Evolutionary conservation across 1,140 invertebrate species (phyloP), one percentile per base, ranked within the genome.

Genomic region (Zaprionus camerounensis): DNA sequence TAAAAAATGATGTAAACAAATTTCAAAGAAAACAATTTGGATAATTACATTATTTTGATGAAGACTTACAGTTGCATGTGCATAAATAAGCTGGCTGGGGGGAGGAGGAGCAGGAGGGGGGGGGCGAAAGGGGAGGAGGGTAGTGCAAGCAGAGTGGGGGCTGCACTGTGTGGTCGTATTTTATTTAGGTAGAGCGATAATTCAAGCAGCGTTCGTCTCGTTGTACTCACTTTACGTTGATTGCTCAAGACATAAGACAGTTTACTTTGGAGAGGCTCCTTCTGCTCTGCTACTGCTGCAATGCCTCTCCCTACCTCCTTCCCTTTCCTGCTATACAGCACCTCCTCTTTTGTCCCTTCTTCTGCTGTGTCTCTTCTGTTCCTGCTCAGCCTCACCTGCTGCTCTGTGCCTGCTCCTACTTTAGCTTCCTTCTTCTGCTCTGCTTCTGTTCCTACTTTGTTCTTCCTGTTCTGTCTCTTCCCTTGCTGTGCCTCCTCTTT

Each of bases 21-120:
- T 88, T 88, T 90, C 85, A 90, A 90, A 81, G 85, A 90, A 90
- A 90, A 90, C 85, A 88, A 88, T 88, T 90, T 88, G 78, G 81
- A 90, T 88, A 88, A 88, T 88, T 91, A 85, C 86, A 88, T 88
- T 90, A 88, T 88, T 88, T 88, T 84, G 85, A 84, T 76, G 84
- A 79, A 81, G 84, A 84, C 85, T 80, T 81, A 81, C 84, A 90
- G 84, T 90, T 88, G 74, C 74, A 76, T 76, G 74, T 58, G 70
- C 69, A 72, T 66, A 72, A 76, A 76, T 76, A 76, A 76, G 74
- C 81, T 26, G 64, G 28, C 31, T 26, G 63, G 15, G n/a, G 7
- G 0, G n/a, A 7, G 41, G 41, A 12, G 13, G 15, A 2, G n/a
- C 6, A 2, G 0, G 6, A 2, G 2, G 7, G 41, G n/a, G 0